Conservation (phyloP, 2,797 vertebrate species). For the Philypnodon macrostomus region DNA sequence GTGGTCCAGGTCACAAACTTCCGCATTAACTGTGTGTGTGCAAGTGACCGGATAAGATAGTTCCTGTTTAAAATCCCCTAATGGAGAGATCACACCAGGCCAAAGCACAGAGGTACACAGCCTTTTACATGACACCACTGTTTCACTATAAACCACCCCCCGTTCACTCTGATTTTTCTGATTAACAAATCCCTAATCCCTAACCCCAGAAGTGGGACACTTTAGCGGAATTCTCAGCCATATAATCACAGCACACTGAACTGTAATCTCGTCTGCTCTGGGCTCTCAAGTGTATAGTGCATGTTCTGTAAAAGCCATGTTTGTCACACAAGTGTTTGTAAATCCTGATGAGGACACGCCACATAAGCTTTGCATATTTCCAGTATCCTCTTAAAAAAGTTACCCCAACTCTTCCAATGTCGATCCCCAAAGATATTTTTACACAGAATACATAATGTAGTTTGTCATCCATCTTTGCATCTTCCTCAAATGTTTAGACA, state of each 20-base stretch:
- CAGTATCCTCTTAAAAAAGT: too few relatives aligned
- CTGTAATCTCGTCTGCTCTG: conserved; percentile 39
- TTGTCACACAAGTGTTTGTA: conserved; percentile 18
- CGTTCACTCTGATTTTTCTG: conserved; percentile 41
- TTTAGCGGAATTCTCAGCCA: conserved; percentile 34
- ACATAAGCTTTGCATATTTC: neutral
- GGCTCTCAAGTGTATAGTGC: conserved; percentile 35
- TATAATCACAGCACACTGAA: conserved; percentile 47
- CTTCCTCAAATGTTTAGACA: too few relatives aligned
- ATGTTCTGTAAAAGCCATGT: conserved; percentile 31
- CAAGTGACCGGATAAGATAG: conserved; percentile 17
- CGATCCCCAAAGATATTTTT: too few relatives aligned
- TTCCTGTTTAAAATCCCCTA: conserved; percentile 33
- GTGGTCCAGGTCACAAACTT: conserved; percentile 11
- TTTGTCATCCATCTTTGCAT: too few relatives aligned
- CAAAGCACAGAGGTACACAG: conserved; percentile 12
- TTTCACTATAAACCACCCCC: conserved; percentile 37
- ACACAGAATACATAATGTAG: too few relatives aligned
- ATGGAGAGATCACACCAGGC: conserved; percentile 40
- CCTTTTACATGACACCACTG: conserved; percentile 16
- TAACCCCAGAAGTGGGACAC: conserved; percentile 53
- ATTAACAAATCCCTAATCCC: conserved; percentile 61
- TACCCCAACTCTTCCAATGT: too few relatives aligned
- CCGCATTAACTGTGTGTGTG: conserved; percentile 12
- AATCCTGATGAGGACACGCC: conserved; percentile 19